A percentile compares a stretch with the other conserved stretches of the same genome.
phyloP scores from a whole-genome alignment of 2,113 vertebrate species.

The Plestiodon gilberti region DNA sequence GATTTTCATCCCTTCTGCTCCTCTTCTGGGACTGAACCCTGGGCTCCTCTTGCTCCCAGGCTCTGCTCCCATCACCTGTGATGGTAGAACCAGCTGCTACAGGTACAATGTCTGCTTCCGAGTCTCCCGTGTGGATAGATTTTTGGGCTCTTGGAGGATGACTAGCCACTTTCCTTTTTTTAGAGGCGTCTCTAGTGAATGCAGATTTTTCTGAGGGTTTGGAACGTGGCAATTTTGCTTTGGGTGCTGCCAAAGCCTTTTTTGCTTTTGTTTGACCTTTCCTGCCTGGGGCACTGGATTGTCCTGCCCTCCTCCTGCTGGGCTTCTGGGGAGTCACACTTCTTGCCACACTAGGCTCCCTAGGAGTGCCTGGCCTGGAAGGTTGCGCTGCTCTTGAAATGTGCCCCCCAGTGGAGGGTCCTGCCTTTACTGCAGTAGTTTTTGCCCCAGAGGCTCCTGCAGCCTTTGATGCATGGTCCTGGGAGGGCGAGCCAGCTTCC shows the following conservation, averaged over 20 bases:
- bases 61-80: neutral
- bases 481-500: neutral
- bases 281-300: neutral
- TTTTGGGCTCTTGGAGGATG: neutral
- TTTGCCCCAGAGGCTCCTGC: neutral
- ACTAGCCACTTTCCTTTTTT: neutral
- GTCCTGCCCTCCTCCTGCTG: too few relatives aligned
- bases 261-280: neutral
- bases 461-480: neutral
- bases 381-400: neutral
- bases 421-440: neutral
- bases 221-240: neutral
- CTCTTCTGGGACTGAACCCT: neutral
- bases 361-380: too few relatives aligned
- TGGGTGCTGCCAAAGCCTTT: neutral
- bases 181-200: neutral
- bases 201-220: neutral
- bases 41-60: neutral
- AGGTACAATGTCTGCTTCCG: neutral
- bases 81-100: neutral
- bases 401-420: neutral
- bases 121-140: neutral
- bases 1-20: neutral
- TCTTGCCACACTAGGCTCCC: neutral
- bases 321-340: neutral